Evolutionary conservation across 2,888 invertebrate species (phyloP).

Genomic region (Aspidiotus destructor): DNA sequence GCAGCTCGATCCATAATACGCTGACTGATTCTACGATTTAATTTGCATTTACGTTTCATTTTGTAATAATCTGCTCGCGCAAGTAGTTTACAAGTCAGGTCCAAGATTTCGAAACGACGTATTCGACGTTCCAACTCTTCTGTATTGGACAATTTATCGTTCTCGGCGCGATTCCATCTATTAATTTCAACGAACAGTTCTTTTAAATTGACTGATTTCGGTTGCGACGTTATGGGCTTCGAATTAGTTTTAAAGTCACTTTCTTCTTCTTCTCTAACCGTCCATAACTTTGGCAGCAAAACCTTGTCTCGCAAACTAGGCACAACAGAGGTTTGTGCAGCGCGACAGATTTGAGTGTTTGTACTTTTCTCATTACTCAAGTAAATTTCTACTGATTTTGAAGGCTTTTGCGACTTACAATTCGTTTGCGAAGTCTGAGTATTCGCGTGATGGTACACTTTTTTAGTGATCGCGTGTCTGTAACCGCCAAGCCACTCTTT

Average conservation of each 20-base stretch:
- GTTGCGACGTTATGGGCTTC: no score
- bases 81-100: slow-evolving; percentile 11
- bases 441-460: slow-evolving; percentile 68
- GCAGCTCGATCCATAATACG: slow-evolving; percentile 41
- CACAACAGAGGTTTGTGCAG: slow-evolving; percentile 3
- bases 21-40: not conserved
- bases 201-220: no score
- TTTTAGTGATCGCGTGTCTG: slow-evolving; percentile 56
- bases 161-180: slow-evolving; percentile 6
- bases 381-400: not conserved
- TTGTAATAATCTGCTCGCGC: slow-evolving; percentile 1
- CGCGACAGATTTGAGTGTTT: not conserved
- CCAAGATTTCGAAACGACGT: slow-evolving; percentile 5
- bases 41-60: not conserved
- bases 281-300: not conserved
- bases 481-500: slow-evolving; percentile 80
- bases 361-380: not conserved
- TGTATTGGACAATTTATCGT: not conserved
- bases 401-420: not conserved
- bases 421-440: slow-evolving; percentile 49
- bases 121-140: not conserved
- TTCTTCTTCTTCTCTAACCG: no score
- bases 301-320: not conserved
- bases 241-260: no score
- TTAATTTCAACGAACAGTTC: not conserved